These are phyloP conservation scores for Pygoscelis antarcticus DNA, from an alignment of 2,113 vertebrate species.

Conservation along the genomic window DNA sequence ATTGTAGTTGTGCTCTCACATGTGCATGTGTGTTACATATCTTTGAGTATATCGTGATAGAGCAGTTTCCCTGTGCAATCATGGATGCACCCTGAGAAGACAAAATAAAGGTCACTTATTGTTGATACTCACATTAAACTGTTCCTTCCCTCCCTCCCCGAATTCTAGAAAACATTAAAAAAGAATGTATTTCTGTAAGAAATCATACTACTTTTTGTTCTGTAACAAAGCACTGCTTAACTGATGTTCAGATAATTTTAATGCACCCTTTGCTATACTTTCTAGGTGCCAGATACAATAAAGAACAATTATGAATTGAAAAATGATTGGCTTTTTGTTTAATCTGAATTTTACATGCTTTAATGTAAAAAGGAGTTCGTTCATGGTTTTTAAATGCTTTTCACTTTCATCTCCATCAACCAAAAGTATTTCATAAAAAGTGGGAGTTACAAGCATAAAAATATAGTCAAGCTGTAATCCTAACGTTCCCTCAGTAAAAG, in stretches of 20 bases:
- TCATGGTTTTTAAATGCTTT: neutral
- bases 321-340: neutral
- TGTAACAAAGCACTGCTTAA: neutral
- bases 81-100: neutral
- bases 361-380: neutral
- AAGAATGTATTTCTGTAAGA: neutral
- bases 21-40: rapidly evolving
- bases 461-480: neutral
- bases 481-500: neutral
- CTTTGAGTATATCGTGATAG: neutral
- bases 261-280: neutral
- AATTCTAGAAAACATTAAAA: neutral
- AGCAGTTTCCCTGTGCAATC: neutral
- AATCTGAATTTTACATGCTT: neutral
- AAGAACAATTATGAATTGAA: neutral
- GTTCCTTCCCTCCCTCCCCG: neutral
- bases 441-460: neutral
- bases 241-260: neutral
- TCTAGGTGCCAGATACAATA: neutral
- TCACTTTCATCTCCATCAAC: neutral
- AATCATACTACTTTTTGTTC: neutral
- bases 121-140: neutral
- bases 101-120: neutral
- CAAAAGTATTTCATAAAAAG: neutral
- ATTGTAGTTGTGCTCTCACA: neutral